Conservation (phyloP, 2,113 vertebrate genomes). For the Erythrocercus mccallii region DNA sequence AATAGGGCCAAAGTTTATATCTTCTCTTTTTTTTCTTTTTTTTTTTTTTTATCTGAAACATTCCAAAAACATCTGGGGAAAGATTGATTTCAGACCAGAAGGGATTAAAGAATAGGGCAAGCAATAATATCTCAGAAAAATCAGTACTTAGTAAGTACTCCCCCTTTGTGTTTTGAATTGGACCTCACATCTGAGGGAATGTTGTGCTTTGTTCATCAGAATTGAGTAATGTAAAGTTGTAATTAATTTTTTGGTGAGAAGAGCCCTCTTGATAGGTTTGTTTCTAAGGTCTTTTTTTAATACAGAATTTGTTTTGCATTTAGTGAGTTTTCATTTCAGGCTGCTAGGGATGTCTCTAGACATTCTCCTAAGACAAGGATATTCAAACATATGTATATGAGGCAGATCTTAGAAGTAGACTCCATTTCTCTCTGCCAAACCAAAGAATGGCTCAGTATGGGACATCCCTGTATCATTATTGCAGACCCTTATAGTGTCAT, state of each 20-base stretch:
- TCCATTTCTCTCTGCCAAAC: not conserved
- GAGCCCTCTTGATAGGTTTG: not conserved
- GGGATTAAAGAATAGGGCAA: not conserved
- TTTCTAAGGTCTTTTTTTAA: conserved; percentile 34
- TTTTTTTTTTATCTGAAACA: not conserved
- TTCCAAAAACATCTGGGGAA: conserved; percentile 44
- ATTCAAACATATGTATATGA: not conserved
- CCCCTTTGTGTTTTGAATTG: not conserved
- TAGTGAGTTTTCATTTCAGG: conserved; percentile 14
- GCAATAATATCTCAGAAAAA: conserved; percentile 13
- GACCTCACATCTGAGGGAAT: conserved; percentile 5
- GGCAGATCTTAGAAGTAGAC: not conserved
- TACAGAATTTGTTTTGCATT: conserved; percentile 17
- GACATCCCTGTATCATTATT: not conserved
- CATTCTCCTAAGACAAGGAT: not conserved
- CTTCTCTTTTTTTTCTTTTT: not conserved
- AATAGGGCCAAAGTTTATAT: conserved; percentile 55
- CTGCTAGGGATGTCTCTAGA: conserved; percentile 15
- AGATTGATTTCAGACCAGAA: not conserved
- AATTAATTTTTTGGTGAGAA: conserved; percentile 28
- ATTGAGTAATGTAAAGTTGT: not conserved
- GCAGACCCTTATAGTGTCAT: not conserved
- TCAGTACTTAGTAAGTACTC: not conserved
- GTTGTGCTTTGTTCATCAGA: conserved; percentile 28
- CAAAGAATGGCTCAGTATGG: conserved; percentile 8